Evolutionary conservation across 2,888 invertebrate species (phyloP), one percentile per base, ranked within the genome.

Genomic region (Cheilosia urbana): DNA sequence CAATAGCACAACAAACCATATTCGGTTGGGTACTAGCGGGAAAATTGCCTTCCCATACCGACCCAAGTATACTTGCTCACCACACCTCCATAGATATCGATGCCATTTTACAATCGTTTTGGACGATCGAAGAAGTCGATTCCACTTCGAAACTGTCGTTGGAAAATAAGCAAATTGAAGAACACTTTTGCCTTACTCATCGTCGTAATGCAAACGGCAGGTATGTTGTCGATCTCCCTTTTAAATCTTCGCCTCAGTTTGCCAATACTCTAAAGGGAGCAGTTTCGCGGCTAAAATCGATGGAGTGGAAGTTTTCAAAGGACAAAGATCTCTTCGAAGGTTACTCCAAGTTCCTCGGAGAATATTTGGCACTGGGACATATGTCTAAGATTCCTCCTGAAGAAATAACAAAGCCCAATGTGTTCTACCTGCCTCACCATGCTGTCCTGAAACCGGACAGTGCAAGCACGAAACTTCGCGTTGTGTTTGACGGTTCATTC

Each of bases 341-440:
- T 17, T 42, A n/a, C n/a, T n/a, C 42, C 5, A 37, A 63, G 15
- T 87, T 87, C 60, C 55, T 88, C 37, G 45, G 60, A 6, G 82
- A 87, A 42, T 87, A 88, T 62, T 19, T 84, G 4, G n/a, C 13
- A 4, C 37, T 83, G 21, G 83, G 78, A 6, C 87, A 87, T 19
- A 87, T 87, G 87, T 68, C 69, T 13, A 37, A 30, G 17, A 24
- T 87, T 17, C 42, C 57, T 6, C 13, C 60, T 9, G 5, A 57
- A 3, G 78, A 88, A 60, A 55, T 78, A 7, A 57, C 34, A 9
- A 51, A 47, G 21, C 37, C 40, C 13, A 80, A 87, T 13, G 63
- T 63, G 30, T 81, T 79, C 65, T 88, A 87, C 42, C 60, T 87
- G 30, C 68, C 87, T 15, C 83, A 88, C 47, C 87, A 88, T 58